Conservation (phyloP, 2,113 vertebrate genomes). For the Notarius quadriscutis region DNA sequence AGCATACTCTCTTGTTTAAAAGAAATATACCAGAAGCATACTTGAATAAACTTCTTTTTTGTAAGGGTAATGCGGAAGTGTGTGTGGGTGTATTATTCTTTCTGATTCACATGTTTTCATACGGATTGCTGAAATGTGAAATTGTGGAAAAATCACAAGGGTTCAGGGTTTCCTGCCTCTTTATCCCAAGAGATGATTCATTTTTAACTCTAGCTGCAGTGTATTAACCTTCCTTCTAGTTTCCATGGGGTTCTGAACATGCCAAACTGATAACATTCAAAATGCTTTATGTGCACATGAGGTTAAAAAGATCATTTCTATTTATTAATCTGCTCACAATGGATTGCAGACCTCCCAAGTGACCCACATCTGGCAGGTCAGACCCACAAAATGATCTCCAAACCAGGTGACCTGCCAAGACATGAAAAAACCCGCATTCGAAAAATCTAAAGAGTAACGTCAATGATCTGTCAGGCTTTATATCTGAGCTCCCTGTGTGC, state of each 20-base stretch:
- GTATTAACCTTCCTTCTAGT: conserved; percentile 19
- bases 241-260: conserved; percentile 6
- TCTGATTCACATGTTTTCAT: conserved; percentile 46
- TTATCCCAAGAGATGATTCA: conserved; percentile 16
- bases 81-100: conserved; percentile 28
- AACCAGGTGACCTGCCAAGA: no score
- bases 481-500: no score
- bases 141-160: conserved; percentile 37
- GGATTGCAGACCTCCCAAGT: no score
- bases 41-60: no score
- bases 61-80: not conserved
- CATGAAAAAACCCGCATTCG: no score
- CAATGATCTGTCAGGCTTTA: no score
- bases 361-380: no score
- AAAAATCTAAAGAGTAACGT: no score
- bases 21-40: no score
- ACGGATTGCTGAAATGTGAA: conserved; percentile 12
- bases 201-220: conserved; percentile 1
- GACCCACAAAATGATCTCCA: no score
- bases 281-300: not conserved
- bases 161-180: conserved; percentile 37
- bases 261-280: conserved; percentile 11
- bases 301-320: not conserved
- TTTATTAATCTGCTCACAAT: not conserved
- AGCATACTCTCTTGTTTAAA: no score